phyloP scores from a whole-genome alignment of 2,113 vertebrate genomes.

The Sprattus sprattus region DNA sequence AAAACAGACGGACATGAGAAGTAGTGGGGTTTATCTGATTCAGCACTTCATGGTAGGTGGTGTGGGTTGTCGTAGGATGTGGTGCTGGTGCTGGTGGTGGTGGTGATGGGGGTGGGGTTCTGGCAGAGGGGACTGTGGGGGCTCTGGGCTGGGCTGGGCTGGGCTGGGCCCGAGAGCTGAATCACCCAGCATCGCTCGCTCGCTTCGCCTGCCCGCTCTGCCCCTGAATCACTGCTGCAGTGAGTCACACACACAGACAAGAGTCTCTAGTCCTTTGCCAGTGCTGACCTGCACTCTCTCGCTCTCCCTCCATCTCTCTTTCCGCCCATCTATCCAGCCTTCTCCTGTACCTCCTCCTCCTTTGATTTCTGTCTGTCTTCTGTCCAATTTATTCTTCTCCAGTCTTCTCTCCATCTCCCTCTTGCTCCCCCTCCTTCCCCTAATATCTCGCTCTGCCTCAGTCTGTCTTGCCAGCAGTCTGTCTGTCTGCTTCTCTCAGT shows the following conservation, averaged over 20 bases:
- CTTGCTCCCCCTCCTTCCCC: no score
- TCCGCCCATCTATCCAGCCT: not conserved
- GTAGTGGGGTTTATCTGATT: not conserved
- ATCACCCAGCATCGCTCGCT: not conserved
- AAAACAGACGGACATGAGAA: not conserved
- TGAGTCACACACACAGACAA: slow-evolving; percentile 6
- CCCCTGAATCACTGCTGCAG: slow-evolving; percentile 12
- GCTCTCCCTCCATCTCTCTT: not conserved
- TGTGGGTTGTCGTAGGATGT: not conserved
- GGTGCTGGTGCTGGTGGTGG: not conserved
- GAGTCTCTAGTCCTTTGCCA: not conserved
- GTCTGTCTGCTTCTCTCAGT: no score
- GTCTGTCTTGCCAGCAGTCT: no score
- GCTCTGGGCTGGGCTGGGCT: not conserved
- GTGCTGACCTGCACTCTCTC: not conserved
- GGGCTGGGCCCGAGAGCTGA: not conserved
- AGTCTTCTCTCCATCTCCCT: not conserved
- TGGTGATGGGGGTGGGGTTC: not conserved
- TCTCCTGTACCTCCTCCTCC: not conserved
- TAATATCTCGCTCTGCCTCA: no score
- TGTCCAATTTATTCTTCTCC: not conserved
- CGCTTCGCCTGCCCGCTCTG: not conserved
- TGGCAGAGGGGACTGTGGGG: not conserved
- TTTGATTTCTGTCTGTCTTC: not conserved
- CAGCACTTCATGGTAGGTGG: not conserved